Evolutionary conservation across 2,888 invertebrate genomes (phyloP), one percentile per base, ranked within the genome.

Genomic region (Syrista parreyssii): DNA sequence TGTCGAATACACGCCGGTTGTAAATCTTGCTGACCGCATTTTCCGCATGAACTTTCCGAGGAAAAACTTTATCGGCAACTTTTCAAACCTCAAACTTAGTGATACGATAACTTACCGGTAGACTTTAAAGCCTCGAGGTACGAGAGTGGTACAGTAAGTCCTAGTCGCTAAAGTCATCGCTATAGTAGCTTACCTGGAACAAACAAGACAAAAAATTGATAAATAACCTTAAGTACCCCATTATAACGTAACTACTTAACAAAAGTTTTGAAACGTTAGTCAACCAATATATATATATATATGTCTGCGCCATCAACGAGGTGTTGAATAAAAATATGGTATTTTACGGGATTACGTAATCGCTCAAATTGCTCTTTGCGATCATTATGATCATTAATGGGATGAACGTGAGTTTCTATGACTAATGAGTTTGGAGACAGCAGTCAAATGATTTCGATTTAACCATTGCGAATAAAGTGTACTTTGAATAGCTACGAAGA

Each of bases 111-210:
- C 76, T 81, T 78, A 81, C 77, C 34, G 23, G 30, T 32, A 72
- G 68, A 74, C 30, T 68, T 78, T 34, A 9, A 35, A 76, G 75
- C 36, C 35, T 33, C 68, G n/a, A 77, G 40, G 33, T 76, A 74
- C 76, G 74, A 30, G 36, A 36, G 23, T 15, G 55, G 23, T 55
- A 55, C 55, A 23, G 15, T 55, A 55, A 23, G 55, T 55, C 55
- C 55, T 23, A 55, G 55, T 23, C 9, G 23, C 55, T 55, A 23
- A 55, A 23, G 55, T 23, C 55, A 55, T 23, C 6, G 55, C 55
- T 23, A 76, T 15, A 74, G 68, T 77, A 77, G 79, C 86, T 87
- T 86, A 87, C 87, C 87, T 87, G 86, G 73, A 87, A 87, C 80
- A 85, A 33, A 85, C 80, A 68, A 78, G 32, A 80, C 34, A 76